Conservation (phyloP, 92 coral and sea anemone species). For the Siderastrea siderea region DNA sequence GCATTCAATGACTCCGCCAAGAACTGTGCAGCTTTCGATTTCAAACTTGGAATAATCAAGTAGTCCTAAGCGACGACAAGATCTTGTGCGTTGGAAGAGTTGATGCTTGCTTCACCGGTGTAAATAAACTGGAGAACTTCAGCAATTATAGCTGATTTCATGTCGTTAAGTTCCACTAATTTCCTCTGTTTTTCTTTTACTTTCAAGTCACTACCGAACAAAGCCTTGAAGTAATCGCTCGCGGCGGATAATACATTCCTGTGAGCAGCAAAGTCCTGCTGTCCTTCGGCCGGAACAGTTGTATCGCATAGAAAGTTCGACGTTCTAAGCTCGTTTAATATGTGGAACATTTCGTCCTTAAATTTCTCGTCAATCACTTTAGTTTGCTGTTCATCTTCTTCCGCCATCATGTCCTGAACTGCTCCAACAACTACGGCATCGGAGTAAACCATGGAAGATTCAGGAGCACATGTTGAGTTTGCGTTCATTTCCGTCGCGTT, state of each 20-base stretch:
- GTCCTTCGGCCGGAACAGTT: not conserved
- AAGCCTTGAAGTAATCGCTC: not conserved
- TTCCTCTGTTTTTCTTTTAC: not conserved
- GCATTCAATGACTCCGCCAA: not conserved
- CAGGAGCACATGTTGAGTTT: no score
- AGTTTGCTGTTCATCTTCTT: not conserved
- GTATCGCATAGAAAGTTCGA: not conserved
- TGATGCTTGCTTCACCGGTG: conserved; percentile 9
- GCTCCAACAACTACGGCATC: no score
- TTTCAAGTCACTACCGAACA: not conserved
- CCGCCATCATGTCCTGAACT: not conserved
- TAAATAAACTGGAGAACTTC: conserved; percentile 5
- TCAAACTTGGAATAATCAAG: no score
- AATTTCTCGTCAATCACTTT: not conserved
- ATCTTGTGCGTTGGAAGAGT: no score
- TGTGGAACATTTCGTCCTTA: not conserved
- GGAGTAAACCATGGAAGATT: no score
- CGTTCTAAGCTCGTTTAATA: not conserved
- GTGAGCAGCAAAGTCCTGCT: not conserved
- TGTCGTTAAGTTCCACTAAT: not conserved
- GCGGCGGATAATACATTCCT: not conserved
- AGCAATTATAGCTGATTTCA: not conserved
- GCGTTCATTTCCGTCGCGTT: no score
- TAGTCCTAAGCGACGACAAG: no score
- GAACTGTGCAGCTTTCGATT: not conserved